Base-by-base conservation (phyloP, 2,888 invertebrate genomes). In the Lottia scabra region DNA sequence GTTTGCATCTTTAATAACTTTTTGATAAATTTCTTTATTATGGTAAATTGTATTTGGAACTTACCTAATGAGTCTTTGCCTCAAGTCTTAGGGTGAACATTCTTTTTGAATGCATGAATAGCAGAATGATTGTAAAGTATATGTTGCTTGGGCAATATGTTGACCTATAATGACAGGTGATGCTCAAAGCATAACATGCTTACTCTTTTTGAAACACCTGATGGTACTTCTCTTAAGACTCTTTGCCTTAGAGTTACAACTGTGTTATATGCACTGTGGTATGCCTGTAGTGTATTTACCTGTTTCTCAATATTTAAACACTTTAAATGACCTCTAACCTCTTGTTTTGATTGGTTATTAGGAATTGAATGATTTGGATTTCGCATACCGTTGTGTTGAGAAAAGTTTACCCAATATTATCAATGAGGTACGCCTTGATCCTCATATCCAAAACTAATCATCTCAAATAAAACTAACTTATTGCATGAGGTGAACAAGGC, bases 371-470 rank as follows among this genome's bases (percentile, higher is more conserved):
- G 93, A 94, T 84, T 91, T 91, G 86, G 88, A 90, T 83, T 93
- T 93, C 91, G 93, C 93, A 90, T 93, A 92, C 91, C 91, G 92
- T 90, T 93, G 93, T 91, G 92, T 93, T 86, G 93, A 93, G 91
- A 93, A 92, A 89, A 92, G 93, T 85, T 92, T 93, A 88, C 92
- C 92, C 79, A 88, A 90, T 87, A 92, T 93, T 89, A 90, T 92
- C 78, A 91, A 91, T 89, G 92, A 93, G 93, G 93, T 93, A 93
- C 65, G 70, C 45, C 30, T 73, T 68, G 44, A 27, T 26, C 23
- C 38, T 66, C 70, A 38, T 38, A 38, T 38, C 38, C 38, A 38
- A 38, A 38, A 38, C 38, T 38, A 38, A 38, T 38, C 38, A 38
- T 38, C 38, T 38, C 38, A 38, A 12, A 26, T 30, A 65, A 30